Percentiles rank a stretch among this genome's conserved stretches.
Evolutionary conservation across 1,140 invertebrate genomes (phyloP).

Genomic region (Sipha flava): DNA sequence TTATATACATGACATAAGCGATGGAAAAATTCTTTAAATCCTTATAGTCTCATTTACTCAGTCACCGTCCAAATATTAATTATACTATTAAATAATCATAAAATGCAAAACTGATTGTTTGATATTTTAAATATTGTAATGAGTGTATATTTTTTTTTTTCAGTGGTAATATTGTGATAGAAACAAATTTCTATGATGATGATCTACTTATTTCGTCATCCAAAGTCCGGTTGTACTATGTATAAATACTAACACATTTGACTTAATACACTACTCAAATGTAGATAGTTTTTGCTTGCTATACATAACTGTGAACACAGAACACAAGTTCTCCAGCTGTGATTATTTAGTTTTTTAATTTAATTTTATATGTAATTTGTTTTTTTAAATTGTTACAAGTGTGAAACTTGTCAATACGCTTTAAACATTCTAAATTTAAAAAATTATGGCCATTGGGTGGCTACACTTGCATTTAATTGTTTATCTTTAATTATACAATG

Average conservation of each 20-base stretch:
- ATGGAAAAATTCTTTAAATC: no score
- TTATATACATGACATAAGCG: no score
- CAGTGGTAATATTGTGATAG: conserved; percentile 97
- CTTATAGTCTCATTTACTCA: no score
- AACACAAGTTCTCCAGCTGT: neutral
- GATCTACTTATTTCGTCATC: conserved; percentile 91
- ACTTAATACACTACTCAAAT: conserved; percentile 3
- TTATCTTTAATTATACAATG: neutral
- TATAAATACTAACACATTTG: conserved; percentile 50
- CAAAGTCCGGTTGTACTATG: conserved; percentile 89
- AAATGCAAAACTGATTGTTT: no score
- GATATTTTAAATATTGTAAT: no score
- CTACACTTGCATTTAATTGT: neutral
- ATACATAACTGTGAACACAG: neutral
- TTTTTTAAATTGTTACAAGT: neutral
- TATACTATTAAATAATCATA: no score
- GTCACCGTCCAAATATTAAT: no score
- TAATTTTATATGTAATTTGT: neutral
- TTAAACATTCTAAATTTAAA: neutral
- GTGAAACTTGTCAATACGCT: neutral
- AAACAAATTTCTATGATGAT: conserved; percentile 97
- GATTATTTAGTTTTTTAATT: neutral
- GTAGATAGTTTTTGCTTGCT: neutral
- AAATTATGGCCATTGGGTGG: neutral
- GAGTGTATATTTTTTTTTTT: conserved; percentile 52